Conservation (phyloP, 1,140 invertebrate genomes). For the Drosophila lini region DNA sequence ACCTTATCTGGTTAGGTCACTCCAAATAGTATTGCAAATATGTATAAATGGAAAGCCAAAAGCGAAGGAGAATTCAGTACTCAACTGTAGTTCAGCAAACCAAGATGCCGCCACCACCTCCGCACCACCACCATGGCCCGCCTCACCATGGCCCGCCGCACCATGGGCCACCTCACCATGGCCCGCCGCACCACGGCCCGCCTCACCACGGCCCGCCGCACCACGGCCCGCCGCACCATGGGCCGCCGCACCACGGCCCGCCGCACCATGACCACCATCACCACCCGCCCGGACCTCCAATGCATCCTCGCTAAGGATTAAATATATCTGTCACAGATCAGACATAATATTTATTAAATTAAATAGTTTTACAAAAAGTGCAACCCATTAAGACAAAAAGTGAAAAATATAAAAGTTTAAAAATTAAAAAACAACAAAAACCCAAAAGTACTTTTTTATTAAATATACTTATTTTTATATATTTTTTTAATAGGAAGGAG, state of each 20-base stretch:
- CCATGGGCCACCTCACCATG: conserved; percentile 31
- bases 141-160: conserved; percentile 28
- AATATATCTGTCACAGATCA: neutral
- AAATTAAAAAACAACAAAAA: conserved; percentile 3
- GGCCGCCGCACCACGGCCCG: conserved; percentile 1
- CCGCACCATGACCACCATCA: conserved; percentile 23
- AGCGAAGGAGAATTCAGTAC: conserved; percentile 19
- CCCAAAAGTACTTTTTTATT: too few relatives aligned
- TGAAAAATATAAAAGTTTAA: neutral
- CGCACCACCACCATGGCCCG: conserved; percentile 18
- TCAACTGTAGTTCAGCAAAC: conserved; percentile 9
- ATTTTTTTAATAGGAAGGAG: too few relatives aligned
- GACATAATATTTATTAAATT: neutral
- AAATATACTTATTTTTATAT: too few relatives aligned
- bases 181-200: conserved; percentile 30
- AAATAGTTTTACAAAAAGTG: neutral
- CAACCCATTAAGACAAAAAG: too few relatives aligned
- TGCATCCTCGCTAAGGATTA: conserved; percentile 34
- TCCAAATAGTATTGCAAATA: conserved; percentile 15
- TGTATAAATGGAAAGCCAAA: conserved; percentile 30
- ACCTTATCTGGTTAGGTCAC: conserved; percentile 21
- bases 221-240: conserved; percentile 21
- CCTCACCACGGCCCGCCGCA: conserved; percentile 18
- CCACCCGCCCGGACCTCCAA: conserved; percentile 27
- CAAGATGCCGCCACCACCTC: conserved; percentile 42